These are phyloP conservation scores for Hyppa rectilinea DNA, from an alignment of 2,888 invertebrate genomes.

Conservation along the genomic window DNA sequence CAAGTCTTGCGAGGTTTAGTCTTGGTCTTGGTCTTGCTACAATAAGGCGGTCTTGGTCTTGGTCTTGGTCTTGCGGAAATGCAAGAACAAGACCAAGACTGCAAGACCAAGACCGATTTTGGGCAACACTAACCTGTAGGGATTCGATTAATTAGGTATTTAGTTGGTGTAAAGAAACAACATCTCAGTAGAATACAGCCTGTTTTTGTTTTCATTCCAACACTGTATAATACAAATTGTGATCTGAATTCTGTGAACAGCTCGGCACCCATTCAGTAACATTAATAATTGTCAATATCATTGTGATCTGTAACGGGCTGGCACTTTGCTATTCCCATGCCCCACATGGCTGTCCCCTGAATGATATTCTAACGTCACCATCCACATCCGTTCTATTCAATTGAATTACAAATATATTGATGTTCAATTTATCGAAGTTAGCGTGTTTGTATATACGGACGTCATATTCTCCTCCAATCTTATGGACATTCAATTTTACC, in stretches of 20 bases:
- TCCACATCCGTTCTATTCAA: conserved; percentile 58
- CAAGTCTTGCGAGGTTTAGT: no score
- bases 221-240: conserved; percentile 14
- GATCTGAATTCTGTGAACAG: conserved; percentile 23
- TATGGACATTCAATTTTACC: neutral
- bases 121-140: no score
- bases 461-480: conserved; percentile 32
- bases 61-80: no score
- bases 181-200: neutral
- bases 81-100: no score
- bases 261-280: conserved; percentile 14
- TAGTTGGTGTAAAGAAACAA: neutral
- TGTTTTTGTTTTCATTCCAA: neutral
- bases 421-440: conserved; percentile 50
- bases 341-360: conserved; percentile 52
- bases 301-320: conserved; percentile 52
- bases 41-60: no score
- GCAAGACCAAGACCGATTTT: no score
- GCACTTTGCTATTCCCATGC: conserved; percentile 53
- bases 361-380: conserved; percentile 60
- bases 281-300: conserved; percentile 48
- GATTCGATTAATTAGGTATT: neutral
- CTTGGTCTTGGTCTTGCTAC: no score
- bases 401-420: conserved; percentile 66
- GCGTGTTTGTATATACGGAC: conserved; percentile 30